phyloP scores from a whole-genome alignment of 1,140 invertebrate species.

The Megalonaias nervosa region DNA sequence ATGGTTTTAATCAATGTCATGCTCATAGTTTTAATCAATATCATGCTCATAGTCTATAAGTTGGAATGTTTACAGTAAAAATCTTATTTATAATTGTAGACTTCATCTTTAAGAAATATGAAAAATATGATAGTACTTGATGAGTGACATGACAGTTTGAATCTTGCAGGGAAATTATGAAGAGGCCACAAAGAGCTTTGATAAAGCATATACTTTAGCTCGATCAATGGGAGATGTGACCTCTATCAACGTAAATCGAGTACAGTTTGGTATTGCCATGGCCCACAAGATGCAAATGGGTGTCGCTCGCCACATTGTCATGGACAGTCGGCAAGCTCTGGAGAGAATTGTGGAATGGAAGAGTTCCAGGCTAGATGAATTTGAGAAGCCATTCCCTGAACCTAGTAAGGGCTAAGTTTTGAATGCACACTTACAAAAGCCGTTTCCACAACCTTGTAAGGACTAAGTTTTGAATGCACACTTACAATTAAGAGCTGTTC shows the following conservation, averaged over 20 bases:
- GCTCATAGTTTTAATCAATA: too few species aligned
- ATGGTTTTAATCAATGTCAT: too few species aligned
- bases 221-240: conserved; percentile 58
- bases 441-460: conserved; percentile 60
- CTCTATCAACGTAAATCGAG: conserved; percentile 62
- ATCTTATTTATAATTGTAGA: too few species aligned
- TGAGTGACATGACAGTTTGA: too few species aligned
- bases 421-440: background rate
- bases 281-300: conserved; percentile 65
- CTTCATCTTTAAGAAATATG: too few species aligned
- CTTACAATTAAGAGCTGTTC: conserved; percentile 37
- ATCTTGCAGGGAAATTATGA: conserved; percentile 65
- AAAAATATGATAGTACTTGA: too few species aligned
- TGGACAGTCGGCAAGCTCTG: conserved; percentile 45
- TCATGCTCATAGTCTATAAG: too few species aligned
- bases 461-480: too few species aligned
- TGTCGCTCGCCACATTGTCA: conserved; percentile 54
- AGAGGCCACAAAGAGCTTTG: conserved; percentile 69
- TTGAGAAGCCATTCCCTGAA: conserved; percentile 61
- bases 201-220: conserved; percentile 68
- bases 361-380: conserved; percentile 61
- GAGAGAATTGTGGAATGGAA: conserved; percentile 67
- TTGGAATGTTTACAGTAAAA: too few species aligned
- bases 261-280: conserved; percentile 67
- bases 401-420: conserved; percentile 44